Conservation (phyloP, 2,113 vertebrate species). For the Haemorhous mexicanus region DNA sequence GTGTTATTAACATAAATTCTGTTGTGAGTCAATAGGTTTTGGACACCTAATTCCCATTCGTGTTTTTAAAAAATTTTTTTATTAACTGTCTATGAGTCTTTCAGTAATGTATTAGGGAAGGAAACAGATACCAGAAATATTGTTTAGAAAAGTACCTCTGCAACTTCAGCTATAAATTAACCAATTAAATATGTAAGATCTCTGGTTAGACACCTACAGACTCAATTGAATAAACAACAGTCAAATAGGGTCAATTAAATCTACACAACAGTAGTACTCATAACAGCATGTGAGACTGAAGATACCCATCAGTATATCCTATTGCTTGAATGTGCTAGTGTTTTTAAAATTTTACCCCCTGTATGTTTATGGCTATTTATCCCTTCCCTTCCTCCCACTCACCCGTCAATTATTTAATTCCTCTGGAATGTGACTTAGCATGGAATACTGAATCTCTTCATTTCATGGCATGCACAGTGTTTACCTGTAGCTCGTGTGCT, state of each 20-base stretch:
- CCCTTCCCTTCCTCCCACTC: background rate
- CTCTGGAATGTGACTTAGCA: constrained; percentile 55
- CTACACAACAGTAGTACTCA: background rate
- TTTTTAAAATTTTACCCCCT: constrained; percentile 16
- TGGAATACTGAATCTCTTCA: constrained; percentile 29
- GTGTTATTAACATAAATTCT: background rate
- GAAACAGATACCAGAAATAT: background rate
- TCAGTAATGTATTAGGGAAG: background rate
- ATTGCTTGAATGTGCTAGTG: background rate
- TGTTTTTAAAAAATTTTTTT: background rate
- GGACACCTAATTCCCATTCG: background rate
- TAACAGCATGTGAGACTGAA: background rate
- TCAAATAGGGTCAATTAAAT: constrained; percentile 15
- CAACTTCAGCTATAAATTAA: background rate
- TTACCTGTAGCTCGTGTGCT: background rate
- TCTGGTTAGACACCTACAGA: constrained; percentile 22
- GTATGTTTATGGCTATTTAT: constrained; percentile 29
- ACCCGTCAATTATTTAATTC: constrained; percentile 44
- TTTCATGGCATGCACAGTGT: background rate
- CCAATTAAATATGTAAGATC: constrained; percentile 15
- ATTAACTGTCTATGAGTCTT: background rate
- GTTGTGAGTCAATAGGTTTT: background rate
- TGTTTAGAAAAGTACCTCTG: background rate
- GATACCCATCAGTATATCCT: constrained; percentile 17
- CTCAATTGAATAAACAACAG: constrained; percentile 21